Evolutionary conservation across 1,140 invertebrate genomes (phyloP).

Genomic region (Penaeus japonicus): DNA sequence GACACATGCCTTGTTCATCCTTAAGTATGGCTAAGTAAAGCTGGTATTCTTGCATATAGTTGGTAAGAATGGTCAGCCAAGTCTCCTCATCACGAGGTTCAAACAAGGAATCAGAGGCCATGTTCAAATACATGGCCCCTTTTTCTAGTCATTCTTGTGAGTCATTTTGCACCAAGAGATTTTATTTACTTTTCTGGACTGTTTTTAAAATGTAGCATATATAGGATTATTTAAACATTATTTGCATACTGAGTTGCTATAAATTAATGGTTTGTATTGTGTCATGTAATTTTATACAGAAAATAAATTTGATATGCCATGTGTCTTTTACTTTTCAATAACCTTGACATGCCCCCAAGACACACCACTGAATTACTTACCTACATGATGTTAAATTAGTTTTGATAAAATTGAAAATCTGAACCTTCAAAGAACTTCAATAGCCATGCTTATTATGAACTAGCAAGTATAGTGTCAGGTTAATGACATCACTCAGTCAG

Average conservation of each 20-base stretch:
- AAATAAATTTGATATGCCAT: slow-evolving; percentile 27
- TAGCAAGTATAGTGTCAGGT: too few species aligned
- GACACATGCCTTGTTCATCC: background rate
- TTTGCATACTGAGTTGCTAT: slow-evolving; percentile 42
- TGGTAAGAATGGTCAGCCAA: background rate
- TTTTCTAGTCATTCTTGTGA: slow-evolving; percentile 54
- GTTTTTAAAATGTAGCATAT: slow-evolving; percentile 3
- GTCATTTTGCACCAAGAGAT: slow-evolving; percentile 49
- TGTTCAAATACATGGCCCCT: slow-evolving; percentile 33
- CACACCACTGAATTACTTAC: too few species aligned
- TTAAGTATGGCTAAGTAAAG: background rate
- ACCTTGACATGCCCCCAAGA: too few species aligned
- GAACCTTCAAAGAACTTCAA: too few species aligned
- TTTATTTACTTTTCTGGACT: slow-evolving; percentile 53
- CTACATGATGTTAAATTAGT: too few species aligned
- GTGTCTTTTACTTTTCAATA: too few species aligned
- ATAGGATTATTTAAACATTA: slow-evolving; percentile 26
- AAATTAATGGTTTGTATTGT: slow-evolving; percentile 53
- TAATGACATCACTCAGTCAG: too few species aligned
- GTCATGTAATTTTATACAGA: slow-evolving; percentile 47
- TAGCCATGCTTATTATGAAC: too few species aligned
- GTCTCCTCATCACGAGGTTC: slow-evolving; percentile 14
- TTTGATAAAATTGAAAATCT: too few species aligned
- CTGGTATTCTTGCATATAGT: background rate
- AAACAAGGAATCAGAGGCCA: slow-evolving; percentile 52